Base-by-base conservation (phyloP, 2,113 vertebrate species). In the Seriola dumerili region DNA sequence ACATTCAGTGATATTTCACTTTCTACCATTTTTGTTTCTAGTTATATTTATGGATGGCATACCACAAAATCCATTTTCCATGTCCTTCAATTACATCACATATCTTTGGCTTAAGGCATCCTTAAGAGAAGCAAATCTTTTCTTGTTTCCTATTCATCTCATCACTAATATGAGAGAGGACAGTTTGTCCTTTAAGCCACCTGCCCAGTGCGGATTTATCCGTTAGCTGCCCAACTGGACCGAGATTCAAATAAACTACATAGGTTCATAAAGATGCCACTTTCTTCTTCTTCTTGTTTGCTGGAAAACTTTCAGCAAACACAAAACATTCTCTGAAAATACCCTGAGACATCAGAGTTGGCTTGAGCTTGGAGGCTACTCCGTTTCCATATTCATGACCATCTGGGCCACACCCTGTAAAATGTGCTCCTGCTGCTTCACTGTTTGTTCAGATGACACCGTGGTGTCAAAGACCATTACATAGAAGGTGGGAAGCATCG, bases 351-450 rank as follows among this genome's bases (percentile, higher is more conserved):
- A 57, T 77, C 11, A 63, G 68, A 57, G 64, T 16, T 79, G 58
- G 73, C 25, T 70, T 82, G 59, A 75, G 82, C 78, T 82, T 81
- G 63, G 54, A 78, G 78, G 70, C 70, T 14, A 66, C 34, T 21
- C 52, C 0, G 17, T 58, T 85, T 92, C 76, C 93, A 94, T 94
- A 94, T 94, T 94, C 91, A 94, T 93, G 87, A 81, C 93, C 93
- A 94, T 92, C 93, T 92, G 93, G 81, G 72, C 89, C 87, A 89
- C 92, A 89, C 90, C 93, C 78, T 71, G 71, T 72, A 80, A 80
- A 82, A 72, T 69, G 84, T 71, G 62, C 75, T 85, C 88, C 89
- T 75, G 85, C 89, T 92, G 92, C 84, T 91, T 66, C 81, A 36
- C 86, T 71, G 90, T 89, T 91, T 84, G 76, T 46, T 83, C 73